Evolutionary conservation across 2,888 invertebrate species (phyloP).

Genomic region (Deilephila porcellus): DNA sequence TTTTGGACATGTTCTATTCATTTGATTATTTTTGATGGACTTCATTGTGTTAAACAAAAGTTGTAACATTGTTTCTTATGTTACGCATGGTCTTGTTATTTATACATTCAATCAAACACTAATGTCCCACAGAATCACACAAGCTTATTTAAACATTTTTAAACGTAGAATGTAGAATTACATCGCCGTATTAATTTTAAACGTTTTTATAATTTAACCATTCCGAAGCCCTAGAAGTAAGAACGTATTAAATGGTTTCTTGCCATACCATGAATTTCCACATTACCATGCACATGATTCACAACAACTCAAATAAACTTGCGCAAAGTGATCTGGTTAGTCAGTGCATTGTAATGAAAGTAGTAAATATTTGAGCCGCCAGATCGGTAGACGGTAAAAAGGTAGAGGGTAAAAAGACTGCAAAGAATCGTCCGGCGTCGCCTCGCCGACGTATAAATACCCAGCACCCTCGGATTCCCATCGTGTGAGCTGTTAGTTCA

Average conservation of each 20-base stretch:
- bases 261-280: neutral
- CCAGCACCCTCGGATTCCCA: slow-evolving; percentile 60
- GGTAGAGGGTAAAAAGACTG: slow-evolving; percentile 14
- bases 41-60: no score
- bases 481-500: slow-evolving; percentile 48
- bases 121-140: no score
- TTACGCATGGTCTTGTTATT: no score
- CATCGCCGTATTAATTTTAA: no score
- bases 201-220: neutral
- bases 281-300: neutral
- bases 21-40: no score
- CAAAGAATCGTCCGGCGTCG: slow-evolving; percentile 22
- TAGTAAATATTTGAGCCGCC: slow-evolving; percentile 15
- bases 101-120: no score
- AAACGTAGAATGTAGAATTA: no score
- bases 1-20: no score
- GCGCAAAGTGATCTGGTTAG: neutral
- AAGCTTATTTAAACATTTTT: no score
- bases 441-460: slow-evolving; percentile 54
- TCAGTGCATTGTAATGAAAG: slow-evolving; percentile 24
- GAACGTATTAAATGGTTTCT: neutral
- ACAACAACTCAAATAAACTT: slow-evolving; percentile 7
- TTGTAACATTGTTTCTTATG: no score
- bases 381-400: slow-evolving; percentile 21
- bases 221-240: neutral